Conservation (phyloP, 2,888 invertebrate species). For the Smittia aterrima region DNA sequence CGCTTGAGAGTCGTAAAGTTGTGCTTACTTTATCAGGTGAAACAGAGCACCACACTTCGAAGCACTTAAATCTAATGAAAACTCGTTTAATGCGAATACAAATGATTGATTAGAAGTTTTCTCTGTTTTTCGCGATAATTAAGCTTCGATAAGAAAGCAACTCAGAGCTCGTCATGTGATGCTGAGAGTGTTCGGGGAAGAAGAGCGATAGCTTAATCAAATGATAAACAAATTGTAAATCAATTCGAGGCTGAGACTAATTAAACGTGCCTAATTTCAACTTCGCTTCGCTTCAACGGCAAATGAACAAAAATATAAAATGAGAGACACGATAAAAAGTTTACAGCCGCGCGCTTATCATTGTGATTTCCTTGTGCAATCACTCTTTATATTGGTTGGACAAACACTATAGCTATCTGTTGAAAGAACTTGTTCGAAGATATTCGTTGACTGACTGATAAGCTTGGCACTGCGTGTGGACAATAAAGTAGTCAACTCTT, state of each 20-base stretch:
- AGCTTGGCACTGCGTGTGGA: neutral
- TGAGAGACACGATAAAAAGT: neutral
- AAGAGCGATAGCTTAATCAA: constrained; percentile 8
- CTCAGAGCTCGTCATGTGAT: neutral
- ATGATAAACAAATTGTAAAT: constrained; percentile 22
- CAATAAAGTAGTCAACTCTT: neutral
- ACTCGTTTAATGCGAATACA: neutral
- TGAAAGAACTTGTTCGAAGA: neutral
- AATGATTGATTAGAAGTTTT: constrained; percentile 3
- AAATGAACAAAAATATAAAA: neutral
- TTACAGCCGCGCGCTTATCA: neutral
- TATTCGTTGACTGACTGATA: neutral
- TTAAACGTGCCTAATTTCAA: constrained; percentile 10
- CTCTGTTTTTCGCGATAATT: neutral
- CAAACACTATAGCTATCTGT: constrained; percentile 15
- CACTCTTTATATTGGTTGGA: neutral
- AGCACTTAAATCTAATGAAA: constrained; percentile 17
- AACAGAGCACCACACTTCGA: neutral
- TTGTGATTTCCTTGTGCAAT: neutral
- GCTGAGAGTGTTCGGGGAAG: neutral
- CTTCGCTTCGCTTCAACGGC: neutral
- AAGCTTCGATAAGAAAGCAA: neutral
- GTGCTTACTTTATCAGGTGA: neutral
- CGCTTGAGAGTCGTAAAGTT: neutral
- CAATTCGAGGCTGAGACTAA: neutral